These are phyloP conservation scores for Otolemur garnettii DNA, from an alignment of 2,113 vertebrate species.

Conservation along the genomic window DNA sequence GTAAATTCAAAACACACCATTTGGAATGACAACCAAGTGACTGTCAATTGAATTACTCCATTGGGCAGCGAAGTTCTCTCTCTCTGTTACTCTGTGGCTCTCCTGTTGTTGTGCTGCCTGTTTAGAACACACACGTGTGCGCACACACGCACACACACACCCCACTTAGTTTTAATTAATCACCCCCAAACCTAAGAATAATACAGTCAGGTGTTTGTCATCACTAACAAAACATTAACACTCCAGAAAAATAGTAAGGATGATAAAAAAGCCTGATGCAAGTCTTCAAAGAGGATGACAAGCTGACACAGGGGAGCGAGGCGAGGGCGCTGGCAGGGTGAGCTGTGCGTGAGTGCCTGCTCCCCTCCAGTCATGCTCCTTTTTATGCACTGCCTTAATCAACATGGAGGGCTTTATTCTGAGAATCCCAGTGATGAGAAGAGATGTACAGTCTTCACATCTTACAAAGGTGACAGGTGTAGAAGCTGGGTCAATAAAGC, in stretches of 20 bases:
- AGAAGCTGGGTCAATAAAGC: neutral
- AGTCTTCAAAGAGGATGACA: neutral
- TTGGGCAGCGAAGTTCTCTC: neutral
- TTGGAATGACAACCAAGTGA: slow-evolving; percentile 2
- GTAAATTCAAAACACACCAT: neutral
- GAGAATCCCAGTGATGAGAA: slow-evolving; percentile 46
- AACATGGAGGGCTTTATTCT: neutral
- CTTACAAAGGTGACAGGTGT: slow-evolving; percentile 56
- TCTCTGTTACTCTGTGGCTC: neutral
- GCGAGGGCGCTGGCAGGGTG: neutral
- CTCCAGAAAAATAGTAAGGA: neutral
- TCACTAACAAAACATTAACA: neutral
- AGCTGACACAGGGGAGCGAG: neutral
- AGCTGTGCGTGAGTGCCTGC: neutral
- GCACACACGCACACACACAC: neutral
- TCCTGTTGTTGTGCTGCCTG: neutral
- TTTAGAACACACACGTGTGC: neutral
- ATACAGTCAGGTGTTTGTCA: neutral
- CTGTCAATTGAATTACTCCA: slow-evolving; percentile 4
- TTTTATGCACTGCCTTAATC: neutral
- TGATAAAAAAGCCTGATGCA: neutral
- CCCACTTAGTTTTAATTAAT: slow-evolving; percentile 6
- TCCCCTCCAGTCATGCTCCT: neutral
- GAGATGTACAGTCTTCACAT: neutral
- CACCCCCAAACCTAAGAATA: neutral